These are phyloP conservation scores for Salvelinus sp. DNA, from an alignment of 2,113 vertebrate species.

Conservation along the genomic window DNA sequence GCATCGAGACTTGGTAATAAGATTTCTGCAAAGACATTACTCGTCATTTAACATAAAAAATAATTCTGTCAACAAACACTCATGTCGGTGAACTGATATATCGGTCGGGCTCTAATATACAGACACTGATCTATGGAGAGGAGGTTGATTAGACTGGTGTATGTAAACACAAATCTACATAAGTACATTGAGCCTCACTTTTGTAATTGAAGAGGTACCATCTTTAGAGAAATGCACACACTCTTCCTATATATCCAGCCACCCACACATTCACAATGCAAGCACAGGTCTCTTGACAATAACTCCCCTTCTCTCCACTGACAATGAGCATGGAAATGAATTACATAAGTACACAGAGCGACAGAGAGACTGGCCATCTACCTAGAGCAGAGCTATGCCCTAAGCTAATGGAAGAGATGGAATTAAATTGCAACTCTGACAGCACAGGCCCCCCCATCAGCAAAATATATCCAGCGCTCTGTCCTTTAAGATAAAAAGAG, in stretches of 20 bases:
- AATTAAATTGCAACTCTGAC: constrained; percentile 50
- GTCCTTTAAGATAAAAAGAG: constrained; percentile 18
- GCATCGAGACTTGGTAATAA: no score
- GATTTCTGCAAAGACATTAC: no score
- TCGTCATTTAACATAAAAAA: no score
- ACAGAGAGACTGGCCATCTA: not conserved
- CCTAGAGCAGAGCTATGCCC: constrained; percentile 2
- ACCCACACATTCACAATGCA: constrained; percentile 32
- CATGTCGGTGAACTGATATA: not conserved
- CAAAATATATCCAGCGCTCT: not conserved
- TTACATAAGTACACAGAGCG: constrained; percentile 27
- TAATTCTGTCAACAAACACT: not conserved
- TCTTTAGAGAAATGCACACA: not conserved
- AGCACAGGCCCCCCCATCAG: constrained; percentile 11
- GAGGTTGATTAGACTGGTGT: no score
- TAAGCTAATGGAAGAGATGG: constrained; percentile 38
- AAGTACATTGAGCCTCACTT: no score
- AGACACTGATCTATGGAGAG: not conserved
- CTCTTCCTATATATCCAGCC: constrained; percentile 8
- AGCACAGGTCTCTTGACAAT: not conserved
- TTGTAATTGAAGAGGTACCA: no score
- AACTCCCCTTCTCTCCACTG: constrained; percentile 10
- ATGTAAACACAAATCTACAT: no score
- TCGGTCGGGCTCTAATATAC: no score
- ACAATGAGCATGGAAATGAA: constrained; percentile 45